These are phyloP conservation scores for Alloscopus bannaensis DNA, from an alignment of 2,888 invertebrate genomes.

Conservation along the genomic window DNA sequence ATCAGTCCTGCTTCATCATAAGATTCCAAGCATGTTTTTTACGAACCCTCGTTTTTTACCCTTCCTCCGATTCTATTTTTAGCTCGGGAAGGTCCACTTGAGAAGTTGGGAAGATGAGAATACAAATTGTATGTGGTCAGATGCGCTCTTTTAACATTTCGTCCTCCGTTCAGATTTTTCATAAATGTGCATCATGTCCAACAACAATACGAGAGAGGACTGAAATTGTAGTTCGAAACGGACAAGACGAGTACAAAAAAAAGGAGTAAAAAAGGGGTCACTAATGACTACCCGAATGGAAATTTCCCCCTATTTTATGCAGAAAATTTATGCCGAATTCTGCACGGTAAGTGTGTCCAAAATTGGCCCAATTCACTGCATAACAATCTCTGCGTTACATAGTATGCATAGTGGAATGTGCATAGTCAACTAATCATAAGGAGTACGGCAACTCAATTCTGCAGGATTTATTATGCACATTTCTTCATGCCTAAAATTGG, in stretches of 20 bases:
- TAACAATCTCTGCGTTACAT: not conserved
- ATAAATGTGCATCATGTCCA: no score
- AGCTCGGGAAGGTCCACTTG: no score
- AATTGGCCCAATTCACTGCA: constrained; percentile 2
- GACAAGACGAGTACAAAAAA: not conserved
- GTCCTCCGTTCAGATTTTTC: no score
- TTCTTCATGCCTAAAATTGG: not conserved
- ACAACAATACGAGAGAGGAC: not conserved
- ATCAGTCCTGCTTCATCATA: no score
- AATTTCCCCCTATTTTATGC: not conserved
- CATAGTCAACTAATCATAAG: not conserved
- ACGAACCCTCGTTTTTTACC: not conserved
- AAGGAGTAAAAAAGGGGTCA: not conserved
- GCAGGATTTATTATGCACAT: not conserved
- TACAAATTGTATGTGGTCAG: constrained; percentile 27
- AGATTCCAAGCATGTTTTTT: no score
- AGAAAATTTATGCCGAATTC: not conserved
- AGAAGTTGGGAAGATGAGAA: no score
- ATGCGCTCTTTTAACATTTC: constrained; percentile 14
- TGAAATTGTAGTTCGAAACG: not conserved
- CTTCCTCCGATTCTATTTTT: no score
- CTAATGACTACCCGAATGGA: not conserved
- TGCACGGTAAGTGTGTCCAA: not conserved
- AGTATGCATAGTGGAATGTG: not conserved
- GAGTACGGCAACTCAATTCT: not conserved